Evolutionary conservation across 1,140 invertebrate species (phyloP).

Genomic region (Eumeta japonica): DNA sequence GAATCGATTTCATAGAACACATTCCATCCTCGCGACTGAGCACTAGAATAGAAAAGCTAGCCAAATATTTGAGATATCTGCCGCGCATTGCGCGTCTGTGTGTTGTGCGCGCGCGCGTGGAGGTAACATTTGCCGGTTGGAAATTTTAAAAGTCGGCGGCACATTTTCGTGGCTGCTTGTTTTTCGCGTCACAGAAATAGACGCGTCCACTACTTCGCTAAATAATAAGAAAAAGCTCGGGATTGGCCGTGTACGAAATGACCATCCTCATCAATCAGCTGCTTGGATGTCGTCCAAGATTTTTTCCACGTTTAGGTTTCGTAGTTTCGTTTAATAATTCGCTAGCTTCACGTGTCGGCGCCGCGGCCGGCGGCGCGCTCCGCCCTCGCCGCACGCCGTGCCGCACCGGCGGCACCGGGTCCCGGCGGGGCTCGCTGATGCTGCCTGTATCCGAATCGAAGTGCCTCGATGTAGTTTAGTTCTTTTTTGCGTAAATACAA

Average conservation of each 20-base stretch:
- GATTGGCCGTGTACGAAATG: slow-evolving; percentile 57
- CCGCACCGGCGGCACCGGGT: background rate
- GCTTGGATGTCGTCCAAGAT: slow-evolving; percentile 51
- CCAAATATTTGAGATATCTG: too few relatives aligned
- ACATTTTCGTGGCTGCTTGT: slow-evolving; percentile 44
- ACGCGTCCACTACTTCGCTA: slow-evolving; percentile 51
- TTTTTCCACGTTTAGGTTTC: slow-evolving; percentile 57
- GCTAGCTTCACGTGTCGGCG: slow-evolving; percentile 9
- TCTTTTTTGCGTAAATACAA: too few relatives aligned
- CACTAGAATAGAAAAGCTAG: too few relatives aligned
- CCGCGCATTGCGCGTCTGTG: too few relatives aligned
- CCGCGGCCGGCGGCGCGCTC: too few relatives aligned
- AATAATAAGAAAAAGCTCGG: slow-evolving; percentile 56
- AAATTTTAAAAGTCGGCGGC: slow-evolving; percentile 7
- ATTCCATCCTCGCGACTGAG: too few relatives aligned
- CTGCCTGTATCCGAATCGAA: background rate
- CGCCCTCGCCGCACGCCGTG: too few relatives aligned
- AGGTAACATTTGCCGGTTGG: slow-evolving; percentile 2
- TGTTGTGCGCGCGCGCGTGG: slow-evolving; percentile 18
- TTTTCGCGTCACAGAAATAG: slow-evolving; percentile 53
- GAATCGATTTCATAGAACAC: too few relatives aligned
- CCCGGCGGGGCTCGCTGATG: background rate
- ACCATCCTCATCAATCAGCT: slow-evolving; percentile 58
- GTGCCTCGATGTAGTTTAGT: background rate
- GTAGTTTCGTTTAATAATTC: slow-evolving; percentile 52